A percentile compares a stretch with the other conserved stretches of the same genome.
phyloP scores from a whole-genome alignment of 2,888 invertebrate genomes.

The Hemicrepidius hirtus region DNA sequence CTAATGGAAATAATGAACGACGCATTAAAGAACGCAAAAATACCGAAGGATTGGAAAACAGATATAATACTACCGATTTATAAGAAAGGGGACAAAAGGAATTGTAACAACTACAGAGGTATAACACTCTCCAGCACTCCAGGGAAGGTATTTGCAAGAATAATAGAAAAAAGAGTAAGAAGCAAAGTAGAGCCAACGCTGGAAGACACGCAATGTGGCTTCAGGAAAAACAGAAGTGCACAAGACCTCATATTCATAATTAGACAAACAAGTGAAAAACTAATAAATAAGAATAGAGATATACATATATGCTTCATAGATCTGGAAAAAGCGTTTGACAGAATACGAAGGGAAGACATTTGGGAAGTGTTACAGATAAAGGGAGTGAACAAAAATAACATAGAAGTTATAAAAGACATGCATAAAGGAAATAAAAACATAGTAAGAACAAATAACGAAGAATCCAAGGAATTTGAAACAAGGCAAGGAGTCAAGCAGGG shows the following conservation, averaged over 20 bases:
- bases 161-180: slow-evolving; percentile 23
- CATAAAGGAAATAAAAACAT: too few species aligned
- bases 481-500: too few species aligned
- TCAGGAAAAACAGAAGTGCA: slow-evolving; percentile 21
- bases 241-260: not conserved
- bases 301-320: slow-evolving; percentile 17
- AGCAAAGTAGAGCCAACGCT: slow-evolving; percentile 7
- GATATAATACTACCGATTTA: slow-evolving; percentile 6
- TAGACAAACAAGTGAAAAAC: slow-evolving; percentile 3
- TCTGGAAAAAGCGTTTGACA: slow-evolving; percentile 1
- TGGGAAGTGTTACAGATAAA: too few species aligned
- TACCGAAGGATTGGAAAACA: slow-evolving; percentile 12
- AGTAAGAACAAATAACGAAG: too few species aligned
- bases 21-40: not conserved
- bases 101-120: slow-evolving; percentile 12
- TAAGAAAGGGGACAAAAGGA: slow-evolving; percentile 14
- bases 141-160: slow-evolving; percentile 24
- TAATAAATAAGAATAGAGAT: slow-evolving; percentile 14
- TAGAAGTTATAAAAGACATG: too few species aligned
- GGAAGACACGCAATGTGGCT: slow-evolving; percentile 15
- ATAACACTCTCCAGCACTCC: slow-evolving; percentile 13
- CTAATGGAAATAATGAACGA: slow-evolving; percentile 27
- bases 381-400: too few species aligned
- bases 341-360: slow-evolving; percentile 11
- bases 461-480: too few species aligned